Conservation (phyloP, 2,797 vertebrate genomes). For the Hydrolagus colliei region DNA sequence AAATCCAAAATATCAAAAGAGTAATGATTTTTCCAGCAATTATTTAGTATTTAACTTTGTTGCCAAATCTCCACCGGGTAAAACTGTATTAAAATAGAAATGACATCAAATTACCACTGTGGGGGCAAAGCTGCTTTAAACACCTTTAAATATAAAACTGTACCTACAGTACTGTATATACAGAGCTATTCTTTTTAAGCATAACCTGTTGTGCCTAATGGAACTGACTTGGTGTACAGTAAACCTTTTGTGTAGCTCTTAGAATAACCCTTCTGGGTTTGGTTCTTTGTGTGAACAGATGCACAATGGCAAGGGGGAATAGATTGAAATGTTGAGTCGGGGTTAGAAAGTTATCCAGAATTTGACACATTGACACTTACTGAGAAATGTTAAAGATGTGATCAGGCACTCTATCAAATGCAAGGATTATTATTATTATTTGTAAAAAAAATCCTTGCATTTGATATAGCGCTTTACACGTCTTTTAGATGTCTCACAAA, state of each 20-base stretch:
- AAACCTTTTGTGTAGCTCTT: not conserved
- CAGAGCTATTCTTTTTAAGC: not conserved
- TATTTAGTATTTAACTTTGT: not conserved
- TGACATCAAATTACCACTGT: not conserved
- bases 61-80: not conserved
- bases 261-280: not conserved
- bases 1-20: not conserved
- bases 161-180: not conserved
- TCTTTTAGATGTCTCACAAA: too few relatives aligned
- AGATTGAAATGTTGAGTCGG: too few relatives aligned
- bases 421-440: too few relatives aligned
- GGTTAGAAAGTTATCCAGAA: too few relatives aligned
- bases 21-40: slow-evolving; percentile 21
- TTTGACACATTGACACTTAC: too few relatives aligned
- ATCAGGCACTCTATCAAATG: too few relatives aligned
- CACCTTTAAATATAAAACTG: not conserved
- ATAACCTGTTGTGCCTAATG: not conserved
- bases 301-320: too few relatives aligned
- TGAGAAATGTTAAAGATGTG: too few relatives aligned
- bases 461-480: too few relatives aligned
- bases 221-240: not conserved
- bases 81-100: not conserved
- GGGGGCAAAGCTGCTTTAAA: not conserved
- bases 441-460: too few relatives aligned
- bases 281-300: too few relatives aligned